phyloP scores from a whole-genome alignment of 92 coral and sea anemone genomes.

The Umimayanthus chanpuru region DNA sequence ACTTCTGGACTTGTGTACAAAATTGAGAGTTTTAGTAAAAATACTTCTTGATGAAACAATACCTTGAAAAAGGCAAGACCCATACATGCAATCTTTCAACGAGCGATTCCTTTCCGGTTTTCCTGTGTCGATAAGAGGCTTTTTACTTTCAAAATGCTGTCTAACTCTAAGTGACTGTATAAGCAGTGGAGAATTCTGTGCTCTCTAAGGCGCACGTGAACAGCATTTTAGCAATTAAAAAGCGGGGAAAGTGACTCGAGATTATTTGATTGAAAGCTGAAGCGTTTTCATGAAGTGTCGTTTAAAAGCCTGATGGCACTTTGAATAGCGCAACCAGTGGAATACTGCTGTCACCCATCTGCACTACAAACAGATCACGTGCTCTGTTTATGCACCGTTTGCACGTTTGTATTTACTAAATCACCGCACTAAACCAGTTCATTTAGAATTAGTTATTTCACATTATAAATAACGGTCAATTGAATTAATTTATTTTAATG shows the following conservation, averaged over 20 bases:
- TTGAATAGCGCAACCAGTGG: constrained; percentile 20
- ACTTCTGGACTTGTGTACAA: not conserved
- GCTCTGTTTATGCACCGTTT: not conserved
- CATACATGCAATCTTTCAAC: constrained; percentile 33
- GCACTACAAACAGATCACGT: constrained; percentile 37
- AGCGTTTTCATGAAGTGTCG: constrained; percentile 23
- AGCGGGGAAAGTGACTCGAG: not conserved
- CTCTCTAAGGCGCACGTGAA: not conserved
- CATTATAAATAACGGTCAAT: constrained; percentile 85
- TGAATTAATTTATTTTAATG: constrained; percentile 90
- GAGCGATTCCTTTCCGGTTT: constrained; percentile 60
- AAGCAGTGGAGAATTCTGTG: not conserved
- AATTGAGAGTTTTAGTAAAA: not conserved
- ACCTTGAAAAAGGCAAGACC: constrained; percentile 11
- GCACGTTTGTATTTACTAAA: constrained; percentile 18
- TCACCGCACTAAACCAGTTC: constrained; percentile 61
- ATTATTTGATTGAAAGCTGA: constrained; percentile 26
- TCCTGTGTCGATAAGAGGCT: constrained; percentile 58
- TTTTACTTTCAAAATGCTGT: constrained; percentile 12
- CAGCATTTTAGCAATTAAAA: not conserved
- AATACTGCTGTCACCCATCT: constrained; percentile 40
- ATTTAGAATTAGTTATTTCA: constrained; percentile 82
- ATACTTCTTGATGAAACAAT: constrained; percentile 18
- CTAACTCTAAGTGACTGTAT: not conserved
- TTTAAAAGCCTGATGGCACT: constrained; percentile 36